Percentiles rank a stretch among this genome's conserved stretches.
Evolutionary conservation across 2,888 invertebrate species (phyloP).

Genomic region (Gibbula magus): DNA sequence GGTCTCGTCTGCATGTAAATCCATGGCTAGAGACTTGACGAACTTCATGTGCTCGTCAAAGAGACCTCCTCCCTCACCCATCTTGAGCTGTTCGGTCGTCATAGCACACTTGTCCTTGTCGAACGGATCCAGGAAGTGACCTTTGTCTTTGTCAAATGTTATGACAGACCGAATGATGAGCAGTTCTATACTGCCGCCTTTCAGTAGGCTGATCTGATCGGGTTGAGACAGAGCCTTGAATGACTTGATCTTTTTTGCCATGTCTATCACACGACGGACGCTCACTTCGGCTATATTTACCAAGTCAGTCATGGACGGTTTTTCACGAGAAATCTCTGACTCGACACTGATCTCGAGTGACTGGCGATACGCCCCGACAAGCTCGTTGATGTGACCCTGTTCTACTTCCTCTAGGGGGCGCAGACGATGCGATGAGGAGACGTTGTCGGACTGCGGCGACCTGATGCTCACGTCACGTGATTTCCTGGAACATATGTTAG

Average conservation of each 20-base stretch:
- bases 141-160: slow-evolving; percentile 92
- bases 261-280: slow-evolving; percentile 84
- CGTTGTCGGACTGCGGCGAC: slow-evolving; percentile 63
- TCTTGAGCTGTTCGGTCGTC: slow-evolving; percentile 91
- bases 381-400: slow-evolving; percentile 68
- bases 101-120: slow-evolving; percentile 81
- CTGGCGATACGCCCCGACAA: slow-evolving; percentile 69
- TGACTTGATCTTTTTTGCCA: slow-evolving; percentile 80
- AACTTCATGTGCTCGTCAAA: slow-evolving; percentile 76
- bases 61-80: slow-evolving; percentile 78
- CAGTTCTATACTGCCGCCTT: slow-evolving; percentile 97
- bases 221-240: slow-evolving; percentile 97
- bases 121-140: slow-evolving; percentile 85
- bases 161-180: slow-evolving; percentile 95
- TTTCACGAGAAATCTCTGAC: slow-evolving; percentile 63
- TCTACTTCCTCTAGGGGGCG: slow-evolving; percentile 68
- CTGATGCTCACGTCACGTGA: slow-evolving; percentile 57
- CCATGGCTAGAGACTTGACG: slow-evolving; percentile 82
- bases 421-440: slow-evolving; percentile 54
- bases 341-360: slow-evolving; percentile 73
- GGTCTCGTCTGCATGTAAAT: slow-evolving; percentile 89
- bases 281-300: slow-evolving; percentile 75
- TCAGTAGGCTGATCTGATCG: slow-evolving; percentile 92
- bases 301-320: slow-evolving; percentile 70
- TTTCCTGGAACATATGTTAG: slow-evolving; percentile 50